Percentiles rank a stretch among this genome's conserved stretches.
Conservation (phyloP, 2,797 vertebrate genomes). For the Botia almorhae region DNA sequence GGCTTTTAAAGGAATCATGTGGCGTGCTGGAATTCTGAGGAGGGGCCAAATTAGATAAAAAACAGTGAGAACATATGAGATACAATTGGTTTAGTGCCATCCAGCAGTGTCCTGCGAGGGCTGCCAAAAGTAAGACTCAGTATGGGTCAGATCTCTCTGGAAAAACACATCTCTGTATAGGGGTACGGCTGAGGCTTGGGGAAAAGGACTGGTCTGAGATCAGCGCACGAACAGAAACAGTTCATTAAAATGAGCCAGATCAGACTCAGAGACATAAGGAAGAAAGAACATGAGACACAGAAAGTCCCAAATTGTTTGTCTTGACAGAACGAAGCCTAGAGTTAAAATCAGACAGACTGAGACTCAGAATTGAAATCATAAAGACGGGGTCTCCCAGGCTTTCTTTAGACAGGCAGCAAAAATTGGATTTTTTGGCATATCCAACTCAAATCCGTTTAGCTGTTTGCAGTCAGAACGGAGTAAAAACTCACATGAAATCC, state of each 20-base stretch:
- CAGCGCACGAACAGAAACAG: conserved; percentile 1
- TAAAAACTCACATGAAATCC: neutral
- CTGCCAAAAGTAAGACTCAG: conserved; percentile 50
- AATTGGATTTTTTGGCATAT: conserved; percentile 10
- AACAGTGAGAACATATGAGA: conserved; percentile 78
- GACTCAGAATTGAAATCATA: conserved; percentile 16
- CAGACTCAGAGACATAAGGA: neutral
- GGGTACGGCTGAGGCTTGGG: neutral
- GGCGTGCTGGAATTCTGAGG: conserved; percentile 75
- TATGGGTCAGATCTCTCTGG: conserved; percentile 48
- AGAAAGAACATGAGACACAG: neutral
- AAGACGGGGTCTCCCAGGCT: neutral
- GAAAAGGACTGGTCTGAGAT: conserved; percentile 21
- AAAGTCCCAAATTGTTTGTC: neutral
- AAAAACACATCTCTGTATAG: conserved; percentile 53
- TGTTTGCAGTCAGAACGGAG: neutral
- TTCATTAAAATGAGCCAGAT: conserved; percentile 16
- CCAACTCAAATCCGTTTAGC: conserved; percentile 13
- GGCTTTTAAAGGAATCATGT: conserved; percentile 76
- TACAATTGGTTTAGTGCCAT: conserved; percentile 80
- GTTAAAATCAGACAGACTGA: conserved; percentile 7
- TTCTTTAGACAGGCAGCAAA: conserved; percentile 12
- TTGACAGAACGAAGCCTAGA: conserved; percentile 2
- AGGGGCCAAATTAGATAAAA: conserved; percentile 78
- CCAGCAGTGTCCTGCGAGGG: conserved; percentile 67